A percentile compares a stretch with the other conserved stretches of the same genome.
Conservation (phyloP, 2,888 invertebrate species). For the Spatulosminthurus flaviceps region DNA sequence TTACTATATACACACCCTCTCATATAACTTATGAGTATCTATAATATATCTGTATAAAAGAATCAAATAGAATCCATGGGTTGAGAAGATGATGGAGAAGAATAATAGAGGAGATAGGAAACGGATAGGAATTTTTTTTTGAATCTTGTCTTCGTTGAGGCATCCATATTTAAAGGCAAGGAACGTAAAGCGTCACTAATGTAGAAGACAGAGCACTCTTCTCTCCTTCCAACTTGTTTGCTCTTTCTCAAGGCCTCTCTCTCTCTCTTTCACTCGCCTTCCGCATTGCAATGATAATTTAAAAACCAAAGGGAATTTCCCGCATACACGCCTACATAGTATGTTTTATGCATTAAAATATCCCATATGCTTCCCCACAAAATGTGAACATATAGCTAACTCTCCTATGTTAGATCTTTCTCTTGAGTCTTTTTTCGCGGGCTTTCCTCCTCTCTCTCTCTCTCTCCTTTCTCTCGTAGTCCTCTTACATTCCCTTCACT, state of each 20-base stretch:
- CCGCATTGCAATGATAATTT: constrained; percentile 30
- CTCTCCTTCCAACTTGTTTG: constrained; percentile 37
- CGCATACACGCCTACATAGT: constrained; percentile 3
- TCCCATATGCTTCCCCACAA: constrained; percentile 1
- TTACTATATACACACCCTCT: no score
- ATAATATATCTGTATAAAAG: not conserved
- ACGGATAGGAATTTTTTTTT: not conserved
- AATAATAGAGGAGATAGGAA: not conserved
- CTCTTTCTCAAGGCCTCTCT: constrained; percentile 19
- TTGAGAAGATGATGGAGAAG: not conserved
- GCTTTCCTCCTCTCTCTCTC: not conserved
- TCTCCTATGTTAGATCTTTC: constrained; percentile 15
- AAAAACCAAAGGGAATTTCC: constrained; percentile 38
- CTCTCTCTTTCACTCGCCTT: no score
- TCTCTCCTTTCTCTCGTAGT: not conserved
- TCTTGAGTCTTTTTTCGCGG: constrained; percentile 10
- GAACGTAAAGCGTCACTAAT: constrained; percentile 51
- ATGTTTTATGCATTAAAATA: constrained; percentile 27
- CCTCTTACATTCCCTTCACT: constrained; percentile 20
- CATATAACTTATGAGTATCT: no score
- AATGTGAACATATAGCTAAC: not conserved
- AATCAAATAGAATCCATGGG: not conserved
- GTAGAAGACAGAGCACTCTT: constrained; percentile 24
- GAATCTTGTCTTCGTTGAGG: constrained; percentile 28
- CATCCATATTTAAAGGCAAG: constrained; percentile 51